These are phyloP conservation scores for Melanostoma mellinum DNA, from an alignment of 2,888 invertebrate species.

Conservation along the genomic window DNA sequence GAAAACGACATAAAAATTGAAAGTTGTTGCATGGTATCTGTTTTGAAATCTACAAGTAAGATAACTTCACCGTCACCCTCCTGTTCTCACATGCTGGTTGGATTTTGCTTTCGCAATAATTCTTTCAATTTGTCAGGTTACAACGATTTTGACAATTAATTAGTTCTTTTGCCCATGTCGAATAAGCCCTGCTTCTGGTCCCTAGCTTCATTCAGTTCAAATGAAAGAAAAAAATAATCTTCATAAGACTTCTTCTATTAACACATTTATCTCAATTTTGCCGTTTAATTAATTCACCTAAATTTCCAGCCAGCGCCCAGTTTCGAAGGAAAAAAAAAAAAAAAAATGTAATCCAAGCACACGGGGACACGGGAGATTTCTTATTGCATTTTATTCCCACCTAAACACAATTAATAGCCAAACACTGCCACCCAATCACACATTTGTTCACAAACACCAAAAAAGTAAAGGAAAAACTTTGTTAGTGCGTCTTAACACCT, in stretches of 20 bases:
- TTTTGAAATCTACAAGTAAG: no score
- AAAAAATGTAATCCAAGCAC: conserved; percentile 34
- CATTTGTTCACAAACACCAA: conserved; percentile 25
- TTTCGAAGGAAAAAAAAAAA: conserved; percentile 15
- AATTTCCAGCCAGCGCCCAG: conserved; percentile 75
- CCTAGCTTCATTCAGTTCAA: conserved; percentile 20
- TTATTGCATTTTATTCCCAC: conserved; percentile 62
- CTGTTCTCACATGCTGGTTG: no score
- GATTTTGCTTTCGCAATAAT: no score
- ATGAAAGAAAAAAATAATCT: conserved; percentile 45
- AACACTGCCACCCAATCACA: neutral
- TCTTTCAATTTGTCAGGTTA: no score
- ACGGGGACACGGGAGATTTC: conserved; percentile 44
- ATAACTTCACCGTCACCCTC: no score
- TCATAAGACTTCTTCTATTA: conserved; percentile 75
- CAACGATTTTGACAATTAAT: no score
- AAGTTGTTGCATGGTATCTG: no score
- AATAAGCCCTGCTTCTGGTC: neutral
- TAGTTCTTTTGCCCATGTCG: no score
- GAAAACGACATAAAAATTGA: no score
- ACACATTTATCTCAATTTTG: conserved; percentile 81
- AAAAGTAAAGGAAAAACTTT: neutral
- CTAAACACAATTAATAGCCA: conserved; percentile 67
- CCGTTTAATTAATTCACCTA: conserved; percentile 81
- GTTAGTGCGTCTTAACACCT: neutral